Conservation (phyloP, 2,113 vertebrate species). For the Tychaedon coryphoeus region DNA sequence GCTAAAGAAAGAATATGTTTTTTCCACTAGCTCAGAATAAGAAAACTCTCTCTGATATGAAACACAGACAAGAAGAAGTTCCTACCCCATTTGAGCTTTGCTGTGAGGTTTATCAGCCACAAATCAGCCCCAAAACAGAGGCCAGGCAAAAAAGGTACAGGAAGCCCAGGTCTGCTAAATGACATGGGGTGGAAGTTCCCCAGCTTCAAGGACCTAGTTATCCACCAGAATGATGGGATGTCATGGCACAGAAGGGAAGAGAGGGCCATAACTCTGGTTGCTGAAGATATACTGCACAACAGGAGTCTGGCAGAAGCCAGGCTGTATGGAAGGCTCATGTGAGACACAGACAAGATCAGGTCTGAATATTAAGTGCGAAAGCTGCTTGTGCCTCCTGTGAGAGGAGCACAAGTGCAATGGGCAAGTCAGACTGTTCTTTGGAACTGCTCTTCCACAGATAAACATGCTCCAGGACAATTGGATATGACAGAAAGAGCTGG, state of each 20-base stretch:
- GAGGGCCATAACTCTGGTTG: not conserved
- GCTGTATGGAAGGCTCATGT: not conserved
- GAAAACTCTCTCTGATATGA: not conserved
- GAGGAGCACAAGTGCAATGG: not conserved
- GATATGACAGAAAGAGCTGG: not conserved
- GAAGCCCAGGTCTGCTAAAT: slow-evolving; percentile 64
- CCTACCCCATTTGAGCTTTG: not conserved
- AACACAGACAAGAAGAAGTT: not conserved
- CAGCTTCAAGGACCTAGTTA: slow-evolving; percentile 2
- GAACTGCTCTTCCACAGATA: not conserved
- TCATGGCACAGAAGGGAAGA: not conserved
- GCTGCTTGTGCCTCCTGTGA: not conserved
- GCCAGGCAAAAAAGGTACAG: slow-evolving; percentile 56
- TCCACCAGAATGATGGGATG: not conserved
- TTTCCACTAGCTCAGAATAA: not conserved
- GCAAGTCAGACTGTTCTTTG: not conserved
- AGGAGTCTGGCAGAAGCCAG: not conserved
- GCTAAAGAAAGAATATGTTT: not conserved
- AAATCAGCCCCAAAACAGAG: slow-evolving; percentile 35
- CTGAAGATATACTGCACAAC: not conserved
- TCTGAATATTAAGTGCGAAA: not conserved
- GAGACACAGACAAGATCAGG: not conserved
- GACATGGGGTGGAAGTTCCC: slow-evolving; percentile 13
- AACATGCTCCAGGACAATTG: not conserved
- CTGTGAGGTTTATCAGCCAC: slow-evolving; percentile 48